Conservation (phyloP, 2,797 vertebrate genomes). For the Oreochromis grahami region DNA sequence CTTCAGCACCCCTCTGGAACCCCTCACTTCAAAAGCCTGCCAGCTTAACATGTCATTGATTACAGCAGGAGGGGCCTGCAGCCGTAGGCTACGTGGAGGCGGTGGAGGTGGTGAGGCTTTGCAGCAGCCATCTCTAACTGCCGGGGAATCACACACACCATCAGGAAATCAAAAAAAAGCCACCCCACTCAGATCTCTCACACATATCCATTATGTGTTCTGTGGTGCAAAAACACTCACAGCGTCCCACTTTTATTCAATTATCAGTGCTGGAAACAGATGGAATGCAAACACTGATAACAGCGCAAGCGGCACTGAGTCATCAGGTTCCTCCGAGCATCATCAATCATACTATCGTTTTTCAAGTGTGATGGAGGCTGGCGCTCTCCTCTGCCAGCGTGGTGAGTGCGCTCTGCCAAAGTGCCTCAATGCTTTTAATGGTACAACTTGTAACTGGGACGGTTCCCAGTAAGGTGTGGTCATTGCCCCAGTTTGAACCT, state of each 20-base stretch:
- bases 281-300: slow-evolving; percentile 30
- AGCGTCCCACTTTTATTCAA: slow-evolving; percentile 2
- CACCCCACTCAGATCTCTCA: background rate
- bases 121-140: slow-evolving; percentile 16
- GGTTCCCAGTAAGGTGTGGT: background rate
- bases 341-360: slow-evolving; percentile 1
- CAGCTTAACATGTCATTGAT: slow-evolving; percentile 74
- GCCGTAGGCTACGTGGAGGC: background rate
- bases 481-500: background rate
- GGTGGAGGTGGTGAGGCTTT: background rate
- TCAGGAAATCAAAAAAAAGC: slow-evolving; percentile 20
- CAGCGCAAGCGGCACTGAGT: background rate
- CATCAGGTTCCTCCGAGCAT: background rate
- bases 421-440: background rate
- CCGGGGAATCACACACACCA: slow-evolving; percentile 25
- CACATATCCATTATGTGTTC: background rate
- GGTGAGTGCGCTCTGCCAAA: background rate
- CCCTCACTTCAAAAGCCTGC: slow-evolving; percentile 63
- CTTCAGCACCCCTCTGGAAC: slow-evolving; percentile 44
- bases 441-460: background rate
- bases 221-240: background rate
- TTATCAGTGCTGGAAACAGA: slow-evolving; percentile 1
- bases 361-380: background rate
- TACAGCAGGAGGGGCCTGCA: slow-evolving; percentile 45
- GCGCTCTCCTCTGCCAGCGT: background rate